These are phyloP conservation scores for Drosophila kuntzei DNA, from an alignment of 2,888 invertebrate species.

Conservation along the genomic window DNA sequence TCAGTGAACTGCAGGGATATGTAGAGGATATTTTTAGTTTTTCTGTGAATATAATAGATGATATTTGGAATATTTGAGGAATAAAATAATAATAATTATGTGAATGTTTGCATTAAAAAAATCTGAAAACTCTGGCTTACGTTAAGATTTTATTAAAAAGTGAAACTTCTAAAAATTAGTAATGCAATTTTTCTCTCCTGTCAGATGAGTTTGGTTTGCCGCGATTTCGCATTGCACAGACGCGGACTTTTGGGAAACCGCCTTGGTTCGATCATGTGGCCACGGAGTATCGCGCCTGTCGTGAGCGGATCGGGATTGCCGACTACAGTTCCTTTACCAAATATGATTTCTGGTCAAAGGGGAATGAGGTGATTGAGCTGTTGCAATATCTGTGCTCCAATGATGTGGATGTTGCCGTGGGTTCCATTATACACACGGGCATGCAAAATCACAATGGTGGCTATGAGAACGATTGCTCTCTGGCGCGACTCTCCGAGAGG, in stretches of 20 bases:
- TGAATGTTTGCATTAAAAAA: too few relatives aligned
- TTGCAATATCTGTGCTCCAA: conserved; percentile 98
- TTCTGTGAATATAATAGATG: too few relatives aligned
- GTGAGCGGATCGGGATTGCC: conserved; percentile 95
- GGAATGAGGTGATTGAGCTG: conserved; percentile 93
- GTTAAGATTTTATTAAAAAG: too few relatives aligned
- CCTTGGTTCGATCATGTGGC: conserved; percentile 96
- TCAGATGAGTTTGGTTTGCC: conserved; percentile 83
- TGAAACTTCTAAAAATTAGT: not conserved
- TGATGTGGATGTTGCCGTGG: conserved; percentile 96
- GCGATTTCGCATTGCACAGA: conserved; percentile 89
- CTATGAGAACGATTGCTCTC: conserved; percentile 98
- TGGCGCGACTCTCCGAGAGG: conserved; percentile 94
- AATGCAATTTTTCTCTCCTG: not conserved
- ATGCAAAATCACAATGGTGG: conserved; percentile 98
- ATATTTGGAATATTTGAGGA: too few relatives aligned
- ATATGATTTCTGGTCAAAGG: conserved; percentile 96
- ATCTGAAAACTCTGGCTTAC: too few relatives aligned
- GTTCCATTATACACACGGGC: conserved; percentile 97
- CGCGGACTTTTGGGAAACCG: conserved; percentile 95
- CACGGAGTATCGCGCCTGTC: conserved; percentile 95
- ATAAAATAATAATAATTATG: too few relatives aligned
- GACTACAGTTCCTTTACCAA: conserved; percentile 99
- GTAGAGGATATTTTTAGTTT: too few relatives aligned
- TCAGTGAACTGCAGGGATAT: too few relatives aligned